Base-by-base conservation (phyloP, 2,797 vertebrate genomes). In the Capromys pilorides region DNA sequence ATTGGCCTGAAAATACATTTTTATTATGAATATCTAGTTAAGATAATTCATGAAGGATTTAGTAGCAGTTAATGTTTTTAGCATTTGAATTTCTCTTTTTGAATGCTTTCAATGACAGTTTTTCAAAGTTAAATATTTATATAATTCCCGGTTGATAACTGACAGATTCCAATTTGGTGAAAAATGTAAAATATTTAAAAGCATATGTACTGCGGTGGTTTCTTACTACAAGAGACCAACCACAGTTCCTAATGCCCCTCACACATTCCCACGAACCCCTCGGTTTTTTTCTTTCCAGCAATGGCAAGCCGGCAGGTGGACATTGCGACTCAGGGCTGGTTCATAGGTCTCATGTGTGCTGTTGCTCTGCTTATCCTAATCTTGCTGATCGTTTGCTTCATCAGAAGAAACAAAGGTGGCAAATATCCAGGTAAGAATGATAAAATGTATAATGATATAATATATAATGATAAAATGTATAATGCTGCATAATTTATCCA, bases 291-390 rank as follows among this genome's bases (percentile, higher is more conserved):
- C n/a, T n/a, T 96, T 98, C 66, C 97, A 99, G 99, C 99, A 77
- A 99, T 99, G 98, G 98, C 99, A 19, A 99, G 99, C 97, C 99
- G 99, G 62, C 99, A 99, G 97, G 99, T 99, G 96, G 99, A 99
- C 97, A 99, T 99, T 91, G 99, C 99, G 64, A 99, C 99, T 86
- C 99, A 99, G 98, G 99, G 99, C 97, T 99, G 99, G 99, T 99
- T 99, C 98, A 99, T 99, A 93, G 99, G 99, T 91, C 99, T 99
- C 28, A 99, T 99, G 99, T 99, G 99, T 96, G 99, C 99, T 96
- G 99, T 99, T 11, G 99, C 99, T 81, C 99, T 99, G 94, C 99
- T 99, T 95, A 99, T 99, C 98, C 98, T 99, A 97, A 99, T 99
- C 98, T 99, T 99, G 92, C 98, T 99, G 97, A 99, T 99, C 83